phyloP scores from a whole-genome alignment of 2,888 invertebrate genomes.

The Polyploca ridens region DNA sequence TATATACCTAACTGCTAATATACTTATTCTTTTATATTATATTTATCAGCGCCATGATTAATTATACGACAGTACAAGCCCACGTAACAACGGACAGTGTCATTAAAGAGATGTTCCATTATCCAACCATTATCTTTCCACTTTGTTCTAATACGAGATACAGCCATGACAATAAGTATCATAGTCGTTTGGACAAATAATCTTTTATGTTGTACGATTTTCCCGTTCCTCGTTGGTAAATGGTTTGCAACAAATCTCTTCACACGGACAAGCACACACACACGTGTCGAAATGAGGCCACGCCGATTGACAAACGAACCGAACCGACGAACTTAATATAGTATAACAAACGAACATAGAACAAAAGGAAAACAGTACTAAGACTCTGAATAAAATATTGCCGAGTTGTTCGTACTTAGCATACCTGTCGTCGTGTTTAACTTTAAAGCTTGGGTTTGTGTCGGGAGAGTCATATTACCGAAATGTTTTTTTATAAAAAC shows the following conservation, averaged over 20 bases:
- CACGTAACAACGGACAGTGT: background rate
- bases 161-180: background rate
- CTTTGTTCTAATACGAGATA: background rate
- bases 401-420: background rate
- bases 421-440: background rate
- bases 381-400: slow-evolving; percentile 8
- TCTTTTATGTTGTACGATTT: slow-evolving; percentile 20
- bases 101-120: background rate
- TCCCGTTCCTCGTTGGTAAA: slow-evolving; percentile 30
- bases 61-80: slow-evolving; percentile 3
- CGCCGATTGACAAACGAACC: slow-evolving; percentile 46
- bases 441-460: background rate
- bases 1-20: background rate
- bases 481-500: background rate
- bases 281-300: slow-evolving; percentile 36
- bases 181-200: background rate
- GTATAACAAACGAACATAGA: slow-evolving; percentile 34
- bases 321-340: slow-evolving; percentile 28
- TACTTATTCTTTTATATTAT: background rate
- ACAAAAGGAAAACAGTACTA: slow-evolving; percentile 32
- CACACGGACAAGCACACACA: slow-evolving; percentile 24
- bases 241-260: slow-evolving; percentile 29
- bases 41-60: background rate
- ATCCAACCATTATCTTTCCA: background rate
- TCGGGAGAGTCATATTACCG: background rate